A percentile compares a stretch with the other conserved stretches of the same genome.
phyloP scores from a whole-genome alignment of 2,113 vertebrate species.

The Lepisosteus osseus region DNA sequence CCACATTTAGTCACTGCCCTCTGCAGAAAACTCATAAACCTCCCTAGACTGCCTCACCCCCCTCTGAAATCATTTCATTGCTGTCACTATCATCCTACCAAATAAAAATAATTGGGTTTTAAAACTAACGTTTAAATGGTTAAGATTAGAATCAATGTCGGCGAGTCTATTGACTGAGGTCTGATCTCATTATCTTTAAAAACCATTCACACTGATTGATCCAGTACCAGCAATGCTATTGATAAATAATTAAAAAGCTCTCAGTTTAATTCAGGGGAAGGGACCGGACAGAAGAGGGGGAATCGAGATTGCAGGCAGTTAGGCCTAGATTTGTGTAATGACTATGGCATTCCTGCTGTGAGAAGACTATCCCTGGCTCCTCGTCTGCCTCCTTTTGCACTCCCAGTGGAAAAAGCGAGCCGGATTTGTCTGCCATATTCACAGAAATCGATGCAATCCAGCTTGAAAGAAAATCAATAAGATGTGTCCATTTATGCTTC shows the following conservation, averaged over 20 bases:
- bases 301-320: constrained; percentile 68
- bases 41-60: constrained; percentile 25
- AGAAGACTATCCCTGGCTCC: constrained; percentile 64
- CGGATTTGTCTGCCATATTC: constrained; percentile 89
- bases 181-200: constrained; percentile 70
- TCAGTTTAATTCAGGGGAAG: constrained; percentile 73
- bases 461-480: constrained; percentile 98
- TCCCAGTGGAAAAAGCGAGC: constrained; percentile 79
- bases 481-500: constrained; percentile 91
- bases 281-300: constrained; percentile 60
- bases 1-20: neutral
- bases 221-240: constrained; percentile 70
- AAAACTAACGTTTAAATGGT: constrained; percentile 50
- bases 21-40: constrained; percentile 1
- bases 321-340: constrained; percentile 76
- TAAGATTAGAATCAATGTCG: constrained; percentile 70
- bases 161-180: constrained; percentile 53
- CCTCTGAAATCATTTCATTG: constrained; percentile 51
- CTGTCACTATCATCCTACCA: constrained; percentile 43
- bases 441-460: constrained; percentile 86
- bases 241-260: constrained; percentile 88
- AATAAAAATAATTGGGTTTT: constrained; percentile 59
- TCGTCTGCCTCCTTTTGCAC: constrained; percentile 66
- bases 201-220: constrained; percentile 73
- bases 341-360: constrained; percentile 71